These are phyloP conservation scores for Tychaedon coryphoeus DNA, from an alignment of 2,113 vertebrate genomes.

Conservation along the genomic window DNA sequence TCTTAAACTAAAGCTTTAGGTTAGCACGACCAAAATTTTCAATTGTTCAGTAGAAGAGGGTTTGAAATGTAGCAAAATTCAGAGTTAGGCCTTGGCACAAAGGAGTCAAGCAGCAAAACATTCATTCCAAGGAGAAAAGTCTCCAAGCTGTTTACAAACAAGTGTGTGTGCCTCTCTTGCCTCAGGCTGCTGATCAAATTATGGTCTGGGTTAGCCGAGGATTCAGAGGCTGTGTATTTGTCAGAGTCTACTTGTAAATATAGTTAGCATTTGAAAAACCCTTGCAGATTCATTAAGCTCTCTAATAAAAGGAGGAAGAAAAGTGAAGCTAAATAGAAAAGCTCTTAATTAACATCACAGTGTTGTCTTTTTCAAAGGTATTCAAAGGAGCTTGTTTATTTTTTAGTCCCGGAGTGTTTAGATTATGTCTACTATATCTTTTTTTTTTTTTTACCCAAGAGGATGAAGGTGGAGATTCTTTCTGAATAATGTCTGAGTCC, in stretches of 20 bases:
- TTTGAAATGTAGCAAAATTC: neutral
- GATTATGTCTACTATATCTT: neutral
- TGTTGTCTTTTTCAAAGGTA: neutral
- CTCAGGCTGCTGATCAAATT: neutral
- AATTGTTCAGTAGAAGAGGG: neutral
- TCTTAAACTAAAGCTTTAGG: neutral
- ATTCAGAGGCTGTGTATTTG: neutral
- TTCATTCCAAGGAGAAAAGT: neutral
- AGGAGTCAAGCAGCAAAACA: neutral
- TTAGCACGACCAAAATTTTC: neutral
- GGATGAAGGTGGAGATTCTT: neutral
- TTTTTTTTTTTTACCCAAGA: neutral
- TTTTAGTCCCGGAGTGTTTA: neutral
- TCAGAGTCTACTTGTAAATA: neutral
- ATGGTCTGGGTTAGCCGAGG: neutral
- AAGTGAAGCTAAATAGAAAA: neutral
- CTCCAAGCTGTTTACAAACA: neutral
- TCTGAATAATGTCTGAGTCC: neutral
- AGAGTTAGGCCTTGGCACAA: rapidly evolving
- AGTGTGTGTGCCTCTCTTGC: neutral
- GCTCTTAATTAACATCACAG: neutral
- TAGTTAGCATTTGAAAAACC: neutral
- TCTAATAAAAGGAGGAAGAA: neutral
- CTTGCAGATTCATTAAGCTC: neutral
- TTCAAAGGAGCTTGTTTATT: neutral